Conservation (phyloP, 2,113 vertebrate species). For the Nestor notabilis region DNA sequence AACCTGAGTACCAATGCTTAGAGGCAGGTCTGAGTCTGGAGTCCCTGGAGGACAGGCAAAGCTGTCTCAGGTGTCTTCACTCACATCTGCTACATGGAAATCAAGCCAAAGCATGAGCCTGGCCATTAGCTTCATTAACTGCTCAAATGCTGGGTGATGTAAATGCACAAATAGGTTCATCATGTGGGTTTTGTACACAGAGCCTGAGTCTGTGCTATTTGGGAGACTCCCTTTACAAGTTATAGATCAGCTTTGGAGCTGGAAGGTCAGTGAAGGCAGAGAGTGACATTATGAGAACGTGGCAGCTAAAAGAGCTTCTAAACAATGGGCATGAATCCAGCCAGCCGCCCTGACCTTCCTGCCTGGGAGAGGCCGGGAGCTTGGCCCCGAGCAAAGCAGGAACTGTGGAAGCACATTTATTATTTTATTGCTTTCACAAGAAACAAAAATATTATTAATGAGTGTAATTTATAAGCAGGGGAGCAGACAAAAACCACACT, state of each 20-base stretch:
- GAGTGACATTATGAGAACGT: background rate
- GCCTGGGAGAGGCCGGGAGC: background rate
- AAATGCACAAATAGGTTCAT: background rate
- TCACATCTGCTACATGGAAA: background rate
- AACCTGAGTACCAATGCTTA: rapidly evolving
- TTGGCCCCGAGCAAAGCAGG: background rate
- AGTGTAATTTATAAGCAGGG: constrained; percentile 36
- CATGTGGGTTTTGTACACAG: background rate
- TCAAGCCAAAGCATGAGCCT: background rate
- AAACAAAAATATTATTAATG: constrained; percentile 50
- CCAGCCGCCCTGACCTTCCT: background rate
- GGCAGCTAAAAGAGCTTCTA: background rate
- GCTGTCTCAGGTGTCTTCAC: background rate
- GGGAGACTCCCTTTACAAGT: background rate
- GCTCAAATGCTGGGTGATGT: background rate
- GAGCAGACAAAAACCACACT: background rate
- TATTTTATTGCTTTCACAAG: constrained; percentile 4
- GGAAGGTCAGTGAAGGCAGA: background rate
- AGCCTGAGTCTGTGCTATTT: background rate
- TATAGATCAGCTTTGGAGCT: background rate
- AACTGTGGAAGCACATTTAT: background rate
- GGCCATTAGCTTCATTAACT: background rate
- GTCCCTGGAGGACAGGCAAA: background rate
- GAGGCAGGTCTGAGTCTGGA: background rate
- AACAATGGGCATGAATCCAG: background rate